These are phyloP conservation scores for Megalopta genalis DNA, from an alignment of 1,140 invertebrate genomes.

Conservation along the genomic window DNA sequence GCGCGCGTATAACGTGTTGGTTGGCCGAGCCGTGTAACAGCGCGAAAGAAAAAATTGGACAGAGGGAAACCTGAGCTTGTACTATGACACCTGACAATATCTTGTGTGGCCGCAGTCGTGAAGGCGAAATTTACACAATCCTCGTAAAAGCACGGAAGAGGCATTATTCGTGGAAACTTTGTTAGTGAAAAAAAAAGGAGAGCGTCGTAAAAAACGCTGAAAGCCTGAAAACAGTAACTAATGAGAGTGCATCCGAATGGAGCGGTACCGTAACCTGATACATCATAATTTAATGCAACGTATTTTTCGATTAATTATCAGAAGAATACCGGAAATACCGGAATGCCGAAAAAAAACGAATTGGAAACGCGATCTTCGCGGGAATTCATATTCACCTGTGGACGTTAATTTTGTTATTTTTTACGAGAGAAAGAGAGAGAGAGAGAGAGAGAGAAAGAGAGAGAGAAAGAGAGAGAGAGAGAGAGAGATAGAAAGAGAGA, in stretches of 20 bases:
- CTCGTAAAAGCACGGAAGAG: background rate
- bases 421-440: too few relatives aligned
- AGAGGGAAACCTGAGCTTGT: background rate
- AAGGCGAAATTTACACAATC: background rate
- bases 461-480: too few relatives aligned
- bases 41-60: background rate
- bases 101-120: background rate
- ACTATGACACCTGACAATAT: constrained; percentile 1
- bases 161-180: background rate
- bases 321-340: too few relatives aligned
- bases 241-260: background rate
- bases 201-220: background rate
- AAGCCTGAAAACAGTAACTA: background rate
- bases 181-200: background rate
- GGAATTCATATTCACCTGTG: too few relatives aligned
- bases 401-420: too few relatives aligned
- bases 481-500: too few relatives aligned
- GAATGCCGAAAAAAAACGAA: too few relatives aligned
- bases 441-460: too few relatives aligned
- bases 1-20: background rate
- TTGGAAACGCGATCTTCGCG: too few relatives aligned
- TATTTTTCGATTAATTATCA: too few relatives aligned
- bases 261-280: too few relatives aligned
- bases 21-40: background rate
- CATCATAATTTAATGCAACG: too few relatives aligned